phyloP scores from a whole-genome alignment of 2,113 vertebrate species.

The Chaenogobius annularis region DNA sequence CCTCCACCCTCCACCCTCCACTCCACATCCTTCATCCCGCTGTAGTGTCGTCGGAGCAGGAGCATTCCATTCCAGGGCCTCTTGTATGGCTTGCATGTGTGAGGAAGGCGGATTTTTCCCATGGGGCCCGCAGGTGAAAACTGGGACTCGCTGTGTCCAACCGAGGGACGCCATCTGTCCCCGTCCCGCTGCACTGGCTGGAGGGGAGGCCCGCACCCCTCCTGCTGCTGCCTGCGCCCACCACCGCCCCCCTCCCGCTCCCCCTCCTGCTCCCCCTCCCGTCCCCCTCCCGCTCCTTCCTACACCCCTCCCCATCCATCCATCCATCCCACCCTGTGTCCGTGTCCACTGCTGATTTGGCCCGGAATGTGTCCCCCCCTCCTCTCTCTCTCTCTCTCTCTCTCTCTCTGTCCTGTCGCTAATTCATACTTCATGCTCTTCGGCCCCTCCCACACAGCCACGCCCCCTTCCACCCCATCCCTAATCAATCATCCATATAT shows the following conservation, averaged over 20 bases:
- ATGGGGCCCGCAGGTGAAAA: constrained; percentile 83
- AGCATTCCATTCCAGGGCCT: constrained; percentile 78
- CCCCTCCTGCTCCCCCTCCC: constrained; percentile 57
- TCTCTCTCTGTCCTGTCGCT: constrained; percentile 58
- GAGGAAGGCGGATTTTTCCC: constrained; percentile 76
- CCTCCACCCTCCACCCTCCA: constrained; percentile 14
- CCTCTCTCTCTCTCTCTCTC: constrained; percentile 29
- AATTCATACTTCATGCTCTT: constrained; percentile 53
- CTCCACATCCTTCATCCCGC: constrained; percentile 57
- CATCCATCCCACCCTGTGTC: constrained; percentile 38
- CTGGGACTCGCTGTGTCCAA: constrained; percentile 77
- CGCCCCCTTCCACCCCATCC: constrained; percentile 54
- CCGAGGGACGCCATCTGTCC: constrained; percentile 83
- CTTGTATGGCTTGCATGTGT: constrained; percentile 71
- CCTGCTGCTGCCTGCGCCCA: constrained; percentile 35
- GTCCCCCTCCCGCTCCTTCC: constrained; percentile 33
- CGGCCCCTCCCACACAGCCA: constrained; percentile 2
- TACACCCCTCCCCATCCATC: constrained; percentile 58
- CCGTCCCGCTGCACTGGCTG: constrained; percentile 70
- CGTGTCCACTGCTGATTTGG: constrained; percentile 59
- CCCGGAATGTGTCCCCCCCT: constrained; percentile 50
- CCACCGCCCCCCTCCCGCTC: constrained; percentile 47
- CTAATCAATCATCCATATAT: constrained; percentile 74
- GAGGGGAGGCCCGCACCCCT: constrained; percentile 66
- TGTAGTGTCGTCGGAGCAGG: constrained; percentile 46